Evolutionary conservation across 2,888 invertebrate genomes (phyloP).

Genomic region (Hyalella azteca): DNA sequence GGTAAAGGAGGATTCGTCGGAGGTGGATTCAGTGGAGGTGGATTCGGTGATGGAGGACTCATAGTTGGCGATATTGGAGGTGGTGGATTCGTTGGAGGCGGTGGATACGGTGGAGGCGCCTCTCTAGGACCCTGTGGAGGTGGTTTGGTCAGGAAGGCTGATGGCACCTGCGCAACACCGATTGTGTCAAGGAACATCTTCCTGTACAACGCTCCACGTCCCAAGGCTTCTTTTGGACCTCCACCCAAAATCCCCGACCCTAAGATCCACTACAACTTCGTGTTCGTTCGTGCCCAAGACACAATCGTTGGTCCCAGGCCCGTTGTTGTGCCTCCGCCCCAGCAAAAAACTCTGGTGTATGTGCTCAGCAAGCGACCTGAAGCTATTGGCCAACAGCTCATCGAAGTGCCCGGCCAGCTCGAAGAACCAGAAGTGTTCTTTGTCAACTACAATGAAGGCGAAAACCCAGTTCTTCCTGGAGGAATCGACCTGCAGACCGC

Average conservation of each 20-base stretch:
- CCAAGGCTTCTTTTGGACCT: background rate
- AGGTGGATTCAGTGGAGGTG: constrained; percentile 24
- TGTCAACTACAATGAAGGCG: constrained; percentile 43
- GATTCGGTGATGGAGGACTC: background rate
- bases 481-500: constrained; percentile 38
- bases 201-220: constrained; percentile 41
- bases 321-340: constrained; percentile 48
- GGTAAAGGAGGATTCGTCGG: background rate
- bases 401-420: constrained; percentile 38
- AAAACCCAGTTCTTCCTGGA: constrained; percentile 38
- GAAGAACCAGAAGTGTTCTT: constrained; percentile 32
- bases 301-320: constrained; percentile 9
- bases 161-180: constrained; percentile 43
- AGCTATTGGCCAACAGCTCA: constrained; percentile 30
- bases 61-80: background rate
- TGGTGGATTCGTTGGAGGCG: background rate
- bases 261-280: constrained; percentile 43
- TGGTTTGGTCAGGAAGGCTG: constrained; percentile 41
- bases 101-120: background rate
- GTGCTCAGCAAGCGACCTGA: constrained; percentile 43
- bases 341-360: constrained; percentile 45
- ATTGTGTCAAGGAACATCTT: constrained; percentile 41
- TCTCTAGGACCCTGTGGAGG: constrained; percentile 34
- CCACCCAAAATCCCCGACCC: constrained; percentile 46
- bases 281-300: constrained; percentile 50